Evolutionary conservation across 2,113 vertebrate genomes (phyloP), one percentile per base, ranked within the genome.

Genomic region (Ariopsis seemanni): DNA sequence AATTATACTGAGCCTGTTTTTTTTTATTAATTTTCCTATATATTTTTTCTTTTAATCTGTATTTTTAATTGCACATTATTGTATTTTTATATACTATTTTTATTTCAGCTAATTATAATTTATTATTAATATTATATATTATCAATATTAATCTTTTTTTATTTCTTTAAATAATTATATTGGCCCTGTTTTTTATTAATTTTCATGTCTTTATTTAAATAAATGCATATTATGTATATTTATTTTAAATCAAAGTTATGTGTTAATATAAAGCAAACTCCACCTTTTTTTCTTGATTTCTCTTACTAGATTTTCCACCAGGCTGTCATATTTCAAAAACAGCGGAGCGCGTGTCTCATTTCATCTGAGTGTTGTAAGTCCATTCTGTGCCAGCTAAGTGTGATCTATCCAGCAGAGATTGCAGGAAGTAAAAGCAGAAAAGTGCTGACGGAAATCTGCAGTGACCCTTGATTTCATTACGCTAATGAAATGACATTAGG

Each of bases 401-500:
- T 75, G 57, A 71, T 82, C 69, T n/a, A 34, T 82, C 25, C 78
- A 83, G 57, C 69, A 75, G 86, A 83, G 67, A 77, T 58, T 52
- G 69, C 79, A 82, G 79, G 86, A 74, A 72, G 79, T 62, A 63
- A 55, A 53, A 72, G 77, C 30, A 60, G 86, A 82, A 85, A 82
- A 82, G 67, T 62, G 80, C 79, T 74, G 86, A 83, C 80, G 63
- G 86, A 72, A 87, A 71, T 83, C 80, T 87, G 52, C 86, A 50
- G 53, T 69, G 77, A 82, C 52, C 78, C 78, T 27, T 87, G 79
- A 87, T 87, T 82, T 72, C 65, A 82, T 87, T 87, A 74, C 48
- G 15, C 55, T 87, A 87, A 82, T 86, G 78, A 86, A 86, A 86
- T 82, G 78, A 82, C 77, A 86, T 86, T 86, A 86, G 53, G 22